These are phyloP conservation scores for Campoletis sonorensis DNA, from an alignment of 1,140 invertebrate species.

Conservation along the genomic window DNA sequence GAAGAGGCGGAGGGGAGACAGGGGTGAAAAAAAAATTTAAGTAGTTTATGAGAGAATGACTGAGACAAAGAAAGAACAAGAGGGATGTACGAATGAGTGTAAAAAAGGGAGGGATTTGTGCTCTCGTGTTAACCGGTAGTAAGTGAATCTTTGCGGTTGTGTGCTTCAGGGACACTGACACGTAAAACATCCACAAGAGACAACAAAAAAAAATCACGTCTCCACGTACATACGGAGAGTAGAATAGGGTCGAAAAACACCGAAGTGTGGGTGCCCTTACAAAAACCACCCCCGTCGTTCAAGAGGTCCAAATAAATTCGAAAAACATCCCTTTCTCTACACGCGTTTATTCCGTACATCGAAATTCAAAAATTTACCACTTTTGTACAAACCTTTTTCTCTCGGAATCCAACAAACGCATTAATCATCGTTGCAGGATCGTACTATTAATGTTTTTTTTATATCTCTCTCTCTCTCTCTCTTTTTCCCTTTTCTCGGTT, in stretches of 20 bases:
- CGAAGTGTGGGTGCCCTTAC: conserved; percentile 35
- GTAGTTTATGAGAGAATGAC: not conserved
- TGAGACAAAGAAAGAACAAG: conserved; percentile 26
- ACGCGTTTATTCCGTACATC: not conserved
- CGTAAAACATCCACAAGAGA: not conserved
- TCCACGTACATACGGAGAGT: conserved; percentile 2
- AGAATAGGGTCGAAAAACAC: conserved; percentile 57
- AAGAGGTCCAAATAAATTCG: not conserved
- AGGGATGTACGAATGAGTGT: conserved; percentile 14
- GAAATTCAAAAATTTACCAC: conserved; percentile 5
- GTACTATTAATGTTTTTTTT: conserved; percentile 10
- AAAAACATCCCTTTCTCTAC: conserved; percentile 1
- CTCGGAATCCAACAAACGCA: not conserved
- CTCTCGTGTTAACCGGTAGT: conserved; percentile 62
- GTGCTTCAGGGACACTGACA: conserved; percentile 56
- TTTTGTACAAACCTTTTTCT: not conserved
- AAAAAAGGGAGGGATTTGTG: conserved; percentile 22
- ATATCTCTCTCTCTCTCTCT: no score
- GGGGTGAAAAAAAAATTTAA: conserved; percentile 18
- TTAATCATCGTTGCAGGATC: conserved; percentile 25
- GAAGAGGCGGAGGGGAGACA: conserved; percentile 33
- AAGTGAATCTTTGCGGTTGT: conserved; percentile 68
- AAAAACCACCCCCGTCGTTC: not conserved
- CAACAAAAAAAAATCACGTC: not conserved
- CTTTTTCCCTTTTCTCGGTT: not conserved